phyloP scores from a whole-genome alignment of 1,140 invertebrate species.

The Centruroides sculpturatus region DNA sequence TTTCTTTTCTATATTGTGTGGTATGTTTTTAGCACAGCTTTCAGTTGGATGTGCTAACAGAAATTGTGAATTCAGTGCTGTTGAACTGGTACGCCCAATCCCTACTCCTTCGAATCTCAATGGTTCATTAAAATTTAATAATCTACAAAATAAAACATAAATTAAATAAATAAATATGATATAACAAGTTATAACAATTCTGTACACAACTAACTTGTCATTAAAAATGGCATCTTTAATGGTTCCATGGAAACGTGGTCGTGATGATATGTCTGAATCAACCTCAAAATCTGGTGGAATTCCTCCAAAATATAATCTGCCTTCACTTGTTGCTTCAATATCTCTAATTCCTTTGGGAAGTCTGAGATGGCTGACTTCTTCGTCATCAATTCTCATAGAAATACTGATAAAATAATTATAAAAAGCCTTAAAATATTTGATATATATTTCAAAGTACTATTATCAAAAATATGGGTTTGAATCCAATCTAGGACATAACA shows the following conservation, averaged over 20 bases:
- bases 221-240: slow-evolving; percentile 67
- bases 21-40: slow-evolving; percentile 39
- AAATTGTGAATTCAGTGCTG: slow-evolving; percentile 6
- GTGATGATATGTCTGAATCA: slow-evolving; percentile 38
- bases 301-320: slow-evolving; percentile 46
- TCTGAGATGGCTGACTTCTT: slow-evolving; percentile 34
- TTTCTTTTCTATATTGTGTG: slow-evolving; percentile 57
- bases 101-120: slow-evolving; percentile 48
- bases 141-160: slow-evolving; percentile 23
- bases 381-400: slow-evolving; percentile 40
- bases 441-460: neutral
- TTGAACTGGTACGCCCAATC: slow-evolving; percentile 45
- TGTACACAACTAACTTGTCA: slow-evolving; percentile 40
- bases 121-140: slow-evolving; percentile 48
- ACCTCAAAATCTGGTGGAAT: slow-evolving; percentile 35
- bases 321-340: slow-evolving; percentile 34
- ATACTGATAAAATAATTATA: slow-evolving; percentile 6
- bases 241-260: slow-evolving; percentile 45
- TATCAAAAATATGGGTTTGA: neutral
- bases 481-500: neutral
- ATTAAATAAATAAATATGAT: too few relatives aligned
- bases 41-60: slow-evolving; percentile 6
- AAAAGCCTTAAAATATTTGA: neutral
- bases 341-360: slow-evolving; percentile 33
- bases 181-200: too few relatives aligned